Evolutionary conservation across 37 sponge, comb jelly and placozoan genomes (phyloP).

Genomic region (Amphimedon queenslandica): DNA sequence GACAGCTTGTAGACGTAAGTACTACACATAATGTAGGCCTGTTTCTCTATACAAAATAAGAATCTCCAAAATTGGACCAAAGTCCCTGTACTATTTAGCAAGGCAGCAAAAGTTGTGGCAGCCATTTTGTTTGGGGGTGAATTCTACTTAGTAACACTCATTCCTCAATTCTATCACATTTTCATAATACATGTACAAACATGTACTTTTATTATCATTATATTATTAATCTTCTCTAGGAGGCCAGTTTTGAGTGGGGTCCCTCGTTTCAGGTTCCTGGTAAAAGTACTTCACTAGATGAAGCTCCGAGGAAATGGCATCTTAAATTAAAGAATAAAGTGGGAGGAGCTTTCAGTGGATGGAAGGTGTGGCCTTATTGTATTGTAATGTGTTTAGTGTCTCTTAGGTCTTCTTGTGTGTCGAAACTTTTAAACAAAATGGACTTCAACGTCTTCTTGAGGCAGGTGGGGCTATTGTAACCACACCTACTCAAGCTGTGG

Average conservation of each 20-base stretch:
- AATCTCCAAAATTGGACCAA: too few species aligned
- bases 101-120: too few species aligned
- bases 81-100: too few species aligned
- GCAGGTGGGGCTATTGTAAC: slow-evolving; percentile 77
- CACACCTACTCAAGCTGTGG: background rate
- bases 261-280: background rate
- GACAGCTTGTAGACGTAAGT: slow-evolving; percentile 62
- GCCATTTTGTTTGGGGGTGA: too few species aligned
- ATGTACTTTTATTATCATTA: background rate
- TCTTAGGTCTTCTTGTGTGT: slow-evolving; percentile 64
- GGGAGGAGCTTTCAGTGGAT: slow-evolving; percentile 66
- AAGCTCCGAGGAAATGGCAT: slow-evolving; percentile 72
- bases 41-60: slow-evolving; percentile 1
- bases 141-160: too few species aligned
- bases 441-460: slow-evolving; percentile 77
- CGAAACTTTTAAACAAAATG: slow-evolving; percentile 47
- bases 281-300: slow-evolving; percentile 27
- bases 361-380: slow-evolving; percentile 47
- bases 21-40: background rate
- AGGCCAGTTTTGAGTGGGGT: slow-evolving; percentile 82
- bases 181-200: too few species aligned
- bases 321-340: background rate
- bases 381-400: background rate
- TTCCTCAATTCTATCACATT: too few species aligned
- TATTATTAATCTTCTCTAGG: too few species aligned